Evolutionary conservation across 1,140 invertebrate species (phyloP).

Genomic region (Holcopasites calliopsidis): DNA sequence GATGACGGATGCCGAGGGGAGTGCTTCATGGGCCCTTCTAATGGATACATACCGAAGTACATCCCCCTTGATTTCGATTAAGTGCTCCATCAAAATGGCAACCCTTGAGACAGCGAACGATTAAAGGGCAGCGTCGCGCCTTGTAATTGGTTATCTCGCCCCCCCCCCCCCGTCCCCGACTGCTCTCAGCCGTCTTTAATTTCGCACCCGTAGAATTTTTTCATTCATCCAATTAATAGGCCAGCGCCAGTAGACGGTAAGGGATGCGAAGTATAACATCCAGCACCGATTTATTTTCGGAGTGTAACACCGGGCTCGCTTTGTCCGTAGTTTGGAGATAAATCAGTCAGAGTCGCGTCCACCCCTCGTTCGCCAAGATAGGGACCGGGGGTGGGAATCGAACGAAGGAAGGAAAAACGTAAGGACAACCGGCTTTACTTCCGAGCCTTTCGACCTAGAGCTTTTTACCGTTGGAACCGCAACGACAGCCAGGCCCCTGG

Average conservation of each 20-base stretch:
- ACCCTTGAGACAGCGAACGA: constrained; percentile 37
- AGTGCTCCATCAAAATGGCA: constrained; percentile 49
- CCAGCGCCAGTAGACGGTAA: too few species aligned
- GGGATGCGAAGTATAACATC: too few species aligned
- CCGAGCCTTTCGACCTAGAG: constrained; percentile 9
- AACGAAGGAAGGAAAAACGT: neutral
- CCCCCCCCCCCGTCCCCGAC: neutral
- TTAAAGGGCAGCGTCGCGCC: constrained; percentile 29
- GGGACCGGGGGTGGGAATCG: neutral
- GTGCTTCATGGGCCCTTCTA: constrained; percentile 17
- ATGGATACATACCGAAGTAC: constrained; percentile 47
- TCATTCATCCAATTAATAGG: constrained; percentile 6
- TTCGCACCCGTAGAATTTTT: neutral
- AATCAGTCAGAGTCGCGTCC: constrained; percentile 28
- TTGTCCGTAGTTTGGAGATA: constrained; percentile 25
- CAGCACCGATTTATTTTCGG: too few species aligned
- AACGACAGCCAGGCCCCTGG: neutral
- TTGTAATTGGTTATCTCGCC: constrained; percentile 27
- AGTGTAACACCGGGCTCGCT: neutral
- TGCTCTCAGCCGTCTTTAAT: neutral
- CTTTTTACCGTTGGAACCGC: constrained; percentile 28
- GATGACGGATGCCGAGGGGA: constrained; percentile 34
- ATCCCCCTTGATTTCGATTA: constrained; percentile 45
- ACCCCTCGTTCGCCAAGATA: neutral
- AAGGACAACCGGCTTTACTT: constrained; percentile 23